Evolutionary conservation across 2,797 vertebrate species (phyloP).

Genomic region (Protonibea diacanthus): DNA sequence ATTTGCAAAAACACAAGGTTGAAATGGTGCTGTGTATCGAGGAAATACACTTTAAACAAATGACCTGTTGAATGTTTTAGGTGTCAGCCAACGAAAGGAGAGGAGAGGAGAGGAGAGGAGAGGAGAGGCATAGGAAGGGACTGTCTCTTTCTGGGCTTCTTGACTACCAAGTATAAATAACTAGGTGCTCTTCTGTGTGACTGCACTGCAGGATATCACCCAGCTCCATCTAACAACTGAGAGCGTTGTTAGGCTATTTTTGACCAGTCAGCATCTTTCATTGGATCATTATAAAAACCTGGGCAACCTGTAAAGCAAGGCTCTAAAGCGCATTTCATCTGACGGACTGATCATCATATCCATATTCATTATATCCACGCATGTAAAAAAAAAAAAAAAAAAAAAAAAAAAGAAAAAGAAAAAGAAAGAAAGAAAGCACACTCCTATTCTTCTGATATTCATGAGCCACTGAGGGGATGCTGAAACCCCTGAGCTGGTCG

Average conservation of each 20-base stretch:
- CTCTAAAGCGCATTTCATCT: slow-evolving; percentile 36
- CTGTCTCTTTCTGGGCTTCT: slow-evolving; percentile 23
- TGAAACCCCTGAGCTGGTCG: slow-evolving; percentile 27
- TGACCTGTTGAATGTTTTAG: slow-evolving; percentile 16
- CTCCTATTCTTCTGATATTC: slow-evolving; percentile 60
- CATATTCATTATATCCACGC: slow-evolving; percentile 61
- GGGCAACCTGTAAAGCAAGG: slow-evolving; percentile 44
- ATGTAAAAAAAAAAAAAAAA: slow-evolving; percentile 9
- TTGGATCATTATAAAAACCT: slow-evolving; percentile 44
- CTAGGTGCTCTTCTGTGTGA: slow-evolving; percentile 46
- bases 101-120: slow-evolving; percentile 25
- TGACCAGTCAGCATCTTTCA: slow-evolving; percentile 64
- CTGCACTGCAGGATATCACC: slow-evolving; percentile 66
- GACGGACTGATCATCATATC: slow-evolving; percentile 55
- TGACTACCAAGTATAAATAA: slow-evolving; percentile 38
- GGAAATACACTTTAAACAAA: slow-evolving; percentile 16
- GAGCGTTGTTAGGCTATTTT: slow-evolving; percentile 57
- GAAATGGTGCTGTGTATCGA: neutral
- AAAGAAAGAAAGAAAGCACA: slow-evolving; percentile 21
- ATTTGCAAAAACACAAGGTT: neutral
- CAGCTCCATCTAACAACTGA: slow-evolving; percentile 50
- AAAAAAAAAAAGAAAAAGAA: too few relatives aligned
- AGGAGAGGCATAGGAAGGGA: slow-evolving; percentile 8
- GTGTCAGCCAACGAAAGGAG: neutral
- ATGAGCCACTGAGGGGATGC: slow-evolving; percentile 27